phyloP scores from a whole-genome alignment of 2,113 vertebrate species.

The Otus sunia region DNA sequence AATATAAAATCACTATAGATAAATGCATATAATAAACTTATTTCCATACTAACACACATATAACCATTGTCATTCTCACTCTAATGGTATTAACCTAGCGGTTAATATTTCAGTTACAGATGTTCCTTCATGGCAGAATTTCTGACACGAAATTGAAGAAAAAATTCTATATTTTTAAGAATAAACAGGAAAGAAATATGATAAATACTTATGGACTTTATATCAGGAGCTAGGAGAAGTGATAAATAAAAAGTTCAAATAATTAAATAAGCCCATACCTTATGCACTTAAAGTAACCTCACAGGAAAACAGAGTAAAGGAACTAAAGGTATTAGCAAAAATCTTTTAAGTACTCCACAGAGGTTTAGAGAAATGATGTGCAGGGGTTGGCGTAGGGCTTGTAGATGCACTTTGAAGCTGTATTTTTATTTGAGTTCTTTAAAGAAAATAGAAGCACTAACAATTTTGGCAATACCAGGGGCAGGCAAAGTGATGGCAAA shows the following conservation, averaged over 20 bases:
- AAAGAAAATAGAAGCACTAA: background rate
- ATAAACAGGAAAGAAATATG: background rate
- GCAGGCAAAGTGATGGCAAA: background rate
- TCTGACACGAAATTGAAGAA: background rate
- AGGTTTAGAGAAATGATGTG: background rate
- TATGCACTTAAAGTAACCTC: background rate
- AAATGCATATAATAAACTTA: background rate
- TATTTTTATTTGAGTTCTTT: background rate
- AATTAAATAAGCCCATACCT: background rate
- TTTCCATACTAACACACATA: background rate
- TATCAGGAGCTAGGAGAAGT: background rate
- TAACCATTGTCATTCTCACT: background rate
- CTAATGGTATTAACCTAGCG: background rate
- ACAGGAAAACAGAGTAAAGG: background rate
- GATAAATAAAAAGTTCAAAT: background rate
- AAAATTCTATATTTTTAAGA: background rate
- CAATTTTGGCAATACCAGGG: no score
- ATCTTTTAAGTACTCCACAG: background rate
- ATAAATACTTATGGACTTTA: background rate
- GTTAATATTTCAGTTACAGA: background rate
- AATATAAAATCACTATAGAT: background rate
- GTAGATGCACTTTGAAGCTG: background rate
- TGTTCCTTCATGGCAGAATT: background rate
- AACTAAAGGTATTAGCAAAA: background rate
- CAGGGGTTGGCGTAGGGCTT: background rate